A percentile compares a stretch with the other conserved stretches of the same genome.
Conservation (phyloP, 2,113 vertebrate species). For the Peromyscus californicus region DNA sequence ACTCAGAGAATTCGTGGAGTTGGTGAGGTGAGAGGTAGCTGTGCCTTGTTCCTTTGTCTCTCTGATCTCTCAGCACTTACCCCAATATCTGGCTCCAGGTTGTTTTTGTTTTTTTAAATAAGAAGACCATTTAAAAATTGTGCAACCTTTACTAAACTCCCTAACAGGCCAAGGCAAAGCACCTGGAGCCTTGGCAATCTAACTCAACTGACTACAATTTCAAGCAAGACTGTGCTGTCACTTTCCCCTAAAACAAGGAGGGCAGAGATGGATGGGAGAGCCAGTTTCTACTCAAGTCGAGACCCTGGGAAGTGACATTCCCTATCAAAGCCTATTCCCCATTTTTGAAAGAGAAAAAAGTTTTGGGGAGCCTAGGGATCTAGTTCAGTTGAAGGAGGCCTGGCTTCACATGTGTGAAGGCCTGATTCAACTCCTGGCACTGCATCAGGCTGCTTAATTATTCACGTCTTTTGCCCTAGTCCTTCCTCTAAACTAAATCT, state of each 20-base stretch:
- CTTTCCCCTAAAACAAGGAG: neutral
- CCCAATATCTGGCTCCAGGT: too few relatives aligned
- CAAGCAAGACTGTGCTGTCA: neutral
- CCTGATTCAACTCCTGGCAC: neutral
- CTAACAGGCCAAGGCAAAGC: neutral
- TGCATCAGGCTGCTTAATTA: neutral
- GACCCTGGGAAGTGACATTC: neutral
- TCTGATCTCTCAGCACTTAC: too few relatives aligned
- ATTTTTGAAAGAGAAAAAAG: neutral
- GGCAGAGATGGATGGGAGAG: neutral
- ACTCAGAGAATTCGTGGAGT: too few relatives aligned
- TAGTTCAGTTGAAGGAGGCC: neutral
- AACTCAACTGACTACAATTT: neutral
- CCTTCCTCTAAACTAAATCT: neutral
- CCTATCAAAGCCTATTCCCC: neutral
- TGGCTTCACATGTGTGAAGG: neutral
- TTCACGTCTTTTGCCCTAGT: neutral
- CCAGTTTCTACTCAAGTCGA: neutral
- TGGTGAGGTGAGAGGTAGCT: too few relatives aligned
- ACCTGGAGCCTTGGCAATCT: neutral
- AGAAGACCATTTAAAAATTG: too few relatives aligned
- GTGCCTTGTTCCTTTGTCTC: too few relatives aligned
- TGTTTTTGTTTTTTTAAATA: too few relatives aligned
- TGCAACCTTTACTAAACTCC: too few relatives aligned
- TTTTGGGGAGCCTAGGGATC: neutral